These are phyloP conservation scores for Vollenhovia emeryi DNA, from an alignment of 1,140 invertebrate species.

Conservation along the genomic window DNA sequence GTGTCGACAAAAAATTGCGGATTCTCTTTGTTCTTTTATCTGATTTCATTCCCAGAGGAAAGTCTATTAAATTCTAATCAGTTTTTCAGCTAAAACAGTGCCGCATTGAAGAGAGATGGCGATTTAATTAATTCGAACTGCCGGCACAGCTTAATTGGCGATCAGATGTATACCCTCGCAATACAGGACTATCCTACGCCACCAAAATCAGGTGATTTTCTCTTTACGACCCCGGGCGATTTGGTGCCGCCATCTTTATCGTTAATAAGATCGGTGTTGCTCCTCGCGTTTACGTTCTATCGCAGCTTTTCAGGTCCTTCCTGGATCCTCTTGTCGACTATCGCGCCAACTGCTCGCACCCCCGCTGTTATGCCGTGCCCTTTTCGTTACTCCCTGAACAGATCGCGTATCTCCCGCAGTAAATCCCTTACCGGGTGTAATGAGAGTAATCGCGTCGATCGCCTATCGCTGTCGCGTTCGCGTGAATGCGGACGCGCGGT, in stretches of 20 bases:
- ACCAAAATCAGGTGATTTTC: neutral
- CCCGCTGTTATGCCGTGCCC: neutral
- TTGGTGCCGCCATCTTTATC: neutral
- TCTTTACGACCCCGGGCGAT: neutral
- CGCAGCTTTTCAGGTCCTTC: neutral
- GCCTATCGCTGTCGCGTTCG: slow-evolving; percentile 8
- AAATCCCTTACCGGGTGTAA: slow-evolving; percentile 19
- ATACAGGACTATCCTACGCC: neutral
- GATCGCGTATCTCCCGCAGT: neutral
- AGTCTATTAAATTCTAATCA: neutral
- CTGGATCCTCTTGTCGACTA: neutral
- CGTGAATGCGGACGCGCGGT: slow-evolving; percentile 6
- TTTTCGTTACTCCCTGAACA: neutral
- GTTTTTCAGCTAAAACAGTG: neutral
- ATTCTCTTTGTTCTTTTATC: neutral
- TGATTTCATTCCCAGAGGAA: neutral
- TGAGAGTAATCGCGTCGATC: slow-evolving; percentile 36
- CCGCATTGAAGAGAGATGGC: neutral
- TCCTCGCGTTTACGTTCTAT: slow-evolving; percentile 1
- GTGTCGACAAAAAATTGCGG: neutral
- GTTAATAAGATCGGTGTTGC: neutral
- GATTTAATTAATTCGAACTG: neutral
- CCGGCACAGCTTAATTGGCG: neutral
- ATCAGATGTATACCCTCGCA: neutral
- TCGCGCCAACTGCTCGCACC: neutral